phyloP scores from a whole-genome alignment of 2,888 invertebrate species.

The Nesidiocoris tenuis region DNA sequence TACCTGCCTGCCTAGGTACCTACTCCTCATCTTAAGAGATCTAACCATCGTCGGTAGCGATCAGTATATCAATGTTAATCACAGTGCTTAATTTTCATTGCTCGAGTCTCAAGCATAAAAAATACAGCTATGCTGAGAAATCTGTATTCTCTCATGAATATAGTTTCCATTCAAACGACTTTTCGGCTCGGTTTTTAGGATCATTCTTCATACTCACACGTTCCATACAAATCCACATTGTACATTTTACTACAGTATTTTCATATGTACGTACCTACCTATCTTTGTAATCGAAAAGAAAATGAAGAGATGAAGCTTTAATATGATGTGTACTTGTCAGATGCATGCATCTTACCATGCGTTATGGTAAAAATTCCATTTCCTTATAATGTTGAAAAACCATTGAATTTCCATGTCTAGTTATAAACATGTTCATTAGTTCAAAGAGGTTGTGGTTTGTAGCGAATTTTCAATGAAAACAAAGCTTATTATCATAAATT shows the following conservation, averaged over 20 bases:
- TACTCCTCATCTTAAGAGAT: too few relatives aligned
- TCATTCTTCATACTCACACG: neutral
- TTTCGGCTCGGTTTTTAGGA: neutral
- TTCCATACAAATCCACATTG: conserved; percentile 2
- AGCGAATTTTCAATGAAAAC: neutral
- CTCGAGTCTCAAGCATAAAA: too few relatives aligned
- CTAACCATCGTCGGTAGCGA: too few relatives aligned
- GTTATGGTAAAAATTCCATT: conserved; percentile 6
- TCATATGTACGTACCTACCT: neutral
- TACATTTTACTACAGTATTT: conserved; percentile 24
- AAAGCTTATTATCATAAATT: neutral
- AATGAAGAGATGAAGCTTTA: conserved; percentile 21
- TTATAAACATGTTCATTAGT: neutral
- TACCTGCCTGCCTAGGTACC: too few relatives aligned
- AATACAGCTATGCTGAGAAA: neutral
- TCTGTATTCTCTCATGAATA: too few relatives aligned
- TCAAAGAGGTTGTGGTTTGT: conserved; percentile 22
- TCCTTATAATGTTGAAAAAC: conserved; percentile 12
- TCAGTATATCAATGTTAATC: too few relatives aligned
- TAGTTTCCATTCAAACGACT: too few relatives aligned
- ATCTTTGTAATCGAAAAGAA: conserved; percentile 8
- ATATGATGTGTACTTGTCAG: conserved; percentile 4
- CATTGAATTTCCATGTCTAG: conserved; percentile 17
- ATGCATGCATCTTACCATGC: conserved; percentile 6
- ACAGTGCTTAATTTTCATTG: too few relatives aligned